Base-by-base conservation (phyloP, 2,888 invertebrate species). In the Volucella bombylans region DNA sequence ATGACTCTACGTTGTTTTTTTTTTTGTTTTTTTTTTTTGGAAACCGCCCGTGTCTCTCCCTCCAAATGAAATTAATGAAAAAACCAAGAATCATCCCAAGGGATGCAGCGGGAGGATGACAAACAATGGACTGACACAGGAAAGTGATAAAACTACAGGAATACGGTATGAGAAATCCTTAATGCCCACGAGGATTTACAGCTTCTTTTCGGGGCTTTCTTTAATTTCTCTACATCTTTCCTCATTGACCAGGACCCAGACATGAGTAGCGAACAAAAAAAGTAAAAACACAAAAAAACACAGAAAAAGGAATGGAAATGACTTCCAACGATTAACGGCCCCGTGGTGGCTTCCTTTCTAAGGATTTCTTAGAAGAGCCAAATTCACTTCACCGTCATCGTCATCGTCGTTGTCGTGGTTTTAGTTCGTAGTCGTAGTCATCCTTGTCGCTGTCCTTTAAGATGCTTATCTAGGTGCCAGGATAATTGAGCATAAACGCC, bases 401-500 rank as follows among this genome's bases (percentile, higher is more conserved):
- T 31, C 31, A 31, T 23, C 23, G 23, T 31, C 31, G 31, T 31
- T 1, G 4, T 31, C 31, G 6, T 31, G 6, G 31, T 31, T 6
- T 31, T 31, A 31, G 6, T 31, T 6, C 31, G 31, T 31, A 4
- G 31, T 31, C 6, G 6, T 31, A 31, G 31, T 31, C 31, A 31
- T 31, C 31, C 31, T 31, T 31, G 31, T 6, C 31, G 31, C 6
- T 31, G 31, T 69, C 73, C 54, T 39, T 62, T 50, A 67, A 57
- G 69, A 80, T 71, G 80, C 80, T 83, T 83, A 83, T 83, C 83
- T 80, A 80, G 80, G 83, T 80, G 80, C 69, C 43, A 43, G 80
- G 74, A 80, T 83, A 83, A 83, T 83, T 83, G 83, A 74, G 83
- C 83, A 83, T 83, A 83, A 83, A 83, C 64, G 80, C 80, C 83